Percentiles rank a stretch among this genome's conserved stretches.
phyloP scores from a whole-genome alignment of 2,113 vertebrate species.

The Saimiri boliviensis region DNA sequence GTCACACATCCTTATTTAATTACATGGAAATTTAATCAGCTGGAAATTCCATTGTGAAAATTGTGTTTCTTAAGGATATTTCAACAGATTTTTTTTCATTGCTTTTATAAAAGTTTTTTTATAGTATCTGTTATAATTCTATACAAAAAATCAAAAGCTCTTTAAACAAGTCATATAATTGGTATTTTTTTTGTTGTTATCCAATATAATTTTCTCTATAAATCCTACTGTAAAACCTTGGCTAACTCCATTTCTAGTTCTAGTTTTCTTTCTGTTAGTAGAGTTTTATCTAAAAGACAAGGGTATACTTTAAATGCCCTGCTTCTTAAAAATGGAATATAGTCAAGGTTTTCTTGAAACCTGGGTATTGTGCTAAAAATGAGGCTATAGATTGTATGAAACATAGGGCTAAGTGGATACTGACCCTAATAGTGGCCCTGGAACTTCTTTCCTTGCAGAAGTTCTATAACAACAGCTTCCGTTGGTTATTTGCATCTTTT shows the following conservation, averaged over 20 bases:
- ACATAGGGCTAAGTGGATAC: not conserved
- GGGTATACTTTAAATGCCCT: not conserved
- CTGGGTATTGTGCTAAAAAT: not conserved
- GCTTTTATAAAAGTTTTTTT: not conserved
- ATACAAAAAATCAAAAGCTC: not conserved
- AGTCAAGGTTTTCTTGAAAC: not conserved
- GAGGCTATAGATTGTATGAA: not conserved
- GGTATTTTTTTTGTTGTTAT: not conserved
- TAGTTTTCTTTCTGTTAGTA: not conserved
- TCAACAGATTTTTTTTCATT: not conserved
- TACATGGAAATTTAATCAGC: not conserved
- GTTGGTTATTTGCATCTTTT: not conserved
- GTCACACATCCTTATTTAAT: not conserved
- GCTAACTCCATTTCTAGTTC: not conserved
- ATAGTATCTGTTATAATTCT: not conserved
- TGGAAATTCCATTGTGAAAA: not conserved
- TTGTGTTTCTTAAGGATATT: not conserved
- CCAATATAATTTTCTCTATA: not conserved
- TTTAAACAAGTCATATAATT: not conserved
- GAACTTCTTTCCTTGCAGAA: not conserved
- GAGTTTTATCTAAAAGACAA: not conserved
- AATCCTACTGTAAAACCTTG: not conserved
- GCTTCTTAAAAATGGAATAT: not conserved
- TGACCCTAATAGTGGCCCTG: not conserved
- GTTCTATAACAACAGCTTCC: not conserved